Percentiles rank a stretch among this genome's conserved stretches.
phyloP scores from a whole-genome alignment of 2,113 vertebrate genomes.

The Oncorhynchus tshawytscha region DNA sequence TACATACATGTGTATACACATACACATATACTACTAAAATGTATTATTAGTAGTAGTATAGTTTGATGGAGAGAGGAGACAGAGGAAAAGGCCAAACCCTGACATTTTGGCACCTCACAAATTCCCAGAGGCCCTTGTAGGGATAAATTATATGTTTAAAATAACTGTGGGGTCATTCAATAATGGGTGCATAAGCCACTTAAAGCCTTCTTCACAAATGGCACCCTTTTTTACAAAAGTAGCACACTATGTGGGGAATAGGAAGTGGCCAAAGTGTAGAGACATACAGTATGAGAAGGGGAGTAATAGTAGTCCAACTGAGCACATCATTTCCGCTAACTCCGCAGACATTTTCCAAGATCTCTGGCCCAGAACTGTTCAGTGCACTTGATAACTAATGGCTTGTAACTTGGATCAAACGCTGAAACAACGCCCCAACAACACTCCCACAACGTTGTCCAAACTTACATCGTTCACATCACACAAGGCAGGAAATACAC shows the following conservation, averaged over 20 bases:
- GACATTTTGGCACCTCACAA: background rate
- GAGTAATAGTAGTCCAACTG: too few relatives aligned
- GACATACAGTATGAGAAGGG: background rate
- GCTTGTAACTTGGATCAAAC: conserved; percentile 3
- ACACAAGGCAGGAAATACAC: conserved; percentile 40
- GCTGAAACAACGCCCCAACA: background rate
- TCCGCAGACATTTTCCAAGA: background rate
- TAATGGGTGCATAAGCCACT: conserved; percentile 30
- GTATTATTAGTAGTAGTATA: too few relatives aligned
- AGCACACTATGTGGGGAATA: background rate
- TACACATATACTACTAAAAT: too few relatives aligned
- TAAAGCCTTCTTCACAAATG: background rate
- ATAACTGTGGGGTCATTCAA: conserved; percentile 39
- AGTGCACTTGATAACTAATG: conserved; percentile 24
- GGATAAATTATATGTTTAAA: conserved; percentile 10
- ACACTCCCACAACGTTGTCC: conserved; percentile 19
- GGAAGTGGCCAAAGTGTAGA: background rate
- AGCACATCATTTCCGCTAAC: background rate
- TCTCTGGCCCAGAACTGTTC: too few relatives aligned
- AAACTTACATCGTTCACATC: conserved; percentile 26
- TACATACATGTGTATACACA: too few relatives aligned
- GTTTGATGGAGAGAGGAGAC: background rate
- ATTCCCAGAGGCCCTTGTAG: conserved; percentile 10
- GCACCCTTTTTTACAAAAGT: too few relatives aligned
- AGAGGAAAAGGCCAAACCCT: background rate